A percentile compares a stretch with the other conserved stretches of the same genome.
Evolutionary conservation across 2,888 invertebrate species (phyloP).

Genomic region (Leptopilina syphax): DNA sequence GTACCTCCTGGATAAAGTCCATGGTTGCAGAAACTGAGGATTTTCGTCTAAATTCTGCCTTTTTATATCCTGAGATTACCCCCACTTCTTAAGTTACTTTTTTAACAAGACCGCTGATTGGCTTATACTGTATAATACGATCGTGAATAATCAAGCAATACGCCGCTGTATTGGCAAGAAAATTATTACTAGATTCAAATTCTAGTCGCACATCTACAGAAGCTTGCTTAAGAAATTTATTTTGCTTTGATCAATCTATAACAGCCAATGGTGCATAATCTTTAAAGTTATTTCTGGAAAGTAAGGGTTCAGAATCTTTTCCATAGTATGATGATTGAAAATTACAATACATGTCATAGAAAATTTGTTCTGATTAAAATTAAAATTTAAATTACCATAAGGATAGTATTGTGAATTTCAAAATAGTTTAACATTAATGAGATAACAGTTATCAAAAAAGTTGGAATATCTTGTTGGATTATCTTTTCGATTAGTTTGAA

Average conservation of each 20-base stretch:
- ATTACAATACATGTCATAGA: neutral
- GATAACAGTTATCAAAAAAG: too few relatives aligned
- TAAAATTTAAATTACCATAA: too few relatives aligned
- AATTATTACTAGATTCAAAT: too few relatives aligned
- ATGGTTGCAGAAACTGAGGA: constrained; percentile 14
- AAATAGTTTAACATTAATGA: too few relatives aligned
- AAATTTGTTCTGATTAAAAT: neutral
- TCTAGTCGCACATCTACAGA: neutral
- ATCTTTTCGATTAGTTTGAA: too few relatives aligned
- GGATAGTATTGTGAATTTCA: too few relatives aligned
- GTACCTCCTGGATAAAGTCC: constrained; percentile 35
- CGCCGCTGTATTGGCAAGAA: neutral
- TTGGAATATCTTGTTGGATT: neutral
- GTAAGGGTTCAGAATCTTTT: neutral
- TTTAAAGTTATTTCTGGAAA: neutral
- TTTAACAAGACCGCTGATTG: neutral
- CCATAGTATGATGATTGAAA: neutral
- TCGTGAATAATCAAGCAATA: constrained; percentile 3
- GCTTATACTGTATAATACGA: neutral
- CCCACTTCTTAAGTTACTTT: neutral
- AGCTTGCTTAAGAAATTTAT: neutral
- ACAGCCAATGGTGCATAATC: neutral
- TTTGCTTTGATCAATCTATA: neutral
- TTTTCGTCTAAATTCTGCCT: neutral
- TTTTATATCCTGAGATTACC: neutral